Base-by-base conservation (phyloP, 2,888 invertebrate genomes). In the Pristionchus arcanus region DNA sequence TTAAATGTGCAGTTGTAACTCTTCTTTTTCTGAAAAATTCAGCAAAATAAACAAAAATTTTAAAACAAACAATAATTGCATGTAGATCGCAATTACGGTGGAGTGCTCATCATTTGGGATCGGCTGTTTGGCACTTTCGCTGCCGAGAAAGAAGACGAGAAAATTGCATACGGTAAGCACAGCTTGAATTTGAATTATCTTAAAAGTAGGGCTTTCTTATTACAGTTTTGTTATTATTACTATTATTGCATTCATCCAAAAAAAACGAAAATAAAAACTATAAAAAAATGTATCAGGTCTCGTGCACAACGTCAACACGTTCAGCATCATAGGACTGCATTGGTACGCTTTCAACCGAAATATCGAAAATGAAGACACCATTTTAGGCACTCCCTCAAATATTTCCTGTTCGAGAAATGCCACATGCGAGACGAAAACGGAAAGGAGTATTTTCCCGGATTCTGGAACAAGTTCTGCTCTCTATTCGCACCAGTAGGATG, bases 401-500 rank as follows among this genome's bases (percentile, higher is more conserved):
- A 21, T 83, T 93, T 94, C 97, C 97, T 83, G 95, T 97, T 0
- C 96, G 96, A 85, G 85, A 97, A 96, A 94, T 96, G 97, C 94
- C 95, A 96, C 77, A 94, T 95, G 96, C 77, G 95, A 95, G 0
- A 96, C 97, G 95, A 96, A 96, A 96, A 95, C 95, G 28, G 92
- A 90, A 21, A 89, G 28, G 90, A 89, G 28, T n/a, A 90, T 42
- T 92, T 92, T 85, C 91, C 91, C 19, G 88, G 90, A 21, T 71
- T 84, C 53, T 63, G 86, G 0, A 96, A 97, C 94, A 97, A 91
- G 83, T 84, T 91, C n/a, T 53, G 74, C 25, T 97, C 97, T 0
- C 94, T 97, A 1, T 96, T 97, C 95, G 97, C 97, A 96, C 98
- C 98, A 0, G 98, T 98, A 0, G 97, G 97, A 93, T 98, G 98